Base-by-base conservation (phyloP, 2,113 vertebrate genomes). In the Myodes glareolus region DNA sequence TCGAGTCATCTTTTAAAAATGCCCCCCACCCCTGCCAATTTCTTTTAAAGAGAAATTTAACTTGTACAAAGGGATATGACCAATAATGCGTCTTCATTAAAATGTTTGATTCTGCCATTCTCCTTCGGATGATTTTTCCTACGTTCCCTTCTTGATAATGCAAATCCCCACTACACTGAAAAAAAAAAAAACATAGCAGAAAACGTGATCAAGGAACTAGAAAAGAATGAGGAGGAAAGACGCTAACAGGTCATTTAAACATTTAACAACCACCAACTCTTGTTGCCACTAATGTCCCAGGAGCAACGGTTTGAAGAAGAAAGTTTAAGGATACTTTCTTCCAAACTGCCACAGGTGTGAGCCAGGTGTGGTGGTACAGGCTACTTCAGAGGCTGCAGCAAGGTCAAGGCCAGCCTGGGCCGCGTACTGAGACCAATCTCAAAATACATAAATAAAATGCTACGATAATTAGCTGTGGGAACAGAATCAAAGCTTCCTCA, bases 81-180 rank as follows among this genome's bases (percentile, higher is more conserved):
- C 55, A 90, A 70, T 70, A 88, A 88, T 73, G 65, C 1, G 55
- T 67, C 61, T 61, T 96, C n/a, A 80, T 42, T 58, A 17, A 9
- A 45, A 61, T 52, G 52, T 72, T 58, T 86, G 39, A 84, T 82
- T 91, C 93, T 91, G 70, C 58, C 67, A 81, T 52, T 42, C 29
- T 61, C 72, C 29, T 68, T 36, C 88, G 27, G 67, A 52, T 72
- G n/a, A 75, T 75, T 75, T 75, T 58, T 73, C 70, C 45, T 45
- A 80, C 19, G 50, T 82, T 81, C 85, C 90, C 86, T 85, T 80
- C 50, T 88, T 92, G 52, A 55, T 81, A 23, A 93, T 47, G 29
- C 75, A 95, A 95, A 76, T 77, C 33, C 42, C 19, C 17, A 39
- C 52, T 7, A 29, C 23, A 17, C 33, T 92, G 58, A 55, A 76